These are phyloP conservation scores for Enteromius treurensis DNA, from an alignment of 2,797 vertebrate genomes.

Conservation along the genomic window DNA sequence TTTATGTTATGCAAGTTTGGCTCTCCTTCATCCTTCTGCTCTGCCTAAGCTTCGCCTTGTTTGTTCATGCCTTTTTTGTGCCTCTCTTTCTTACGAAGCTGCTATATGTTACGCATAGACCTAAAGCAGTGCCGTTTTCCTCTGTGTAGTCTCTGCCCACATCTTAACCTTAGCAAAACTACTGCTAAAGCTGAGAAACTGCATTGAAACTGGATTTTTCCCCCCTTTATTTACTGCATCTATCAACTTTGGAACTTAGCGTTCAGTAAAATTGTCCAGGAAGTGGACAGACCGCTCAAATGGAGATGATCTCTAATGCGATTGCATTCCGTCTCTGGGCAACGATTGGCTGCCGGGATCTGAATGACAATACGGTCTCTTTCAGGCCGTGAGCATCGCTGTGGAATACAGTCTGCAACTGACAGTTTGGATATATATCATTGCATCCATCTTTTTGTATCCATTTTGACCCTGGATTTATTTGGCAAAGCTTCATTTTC, in stretches of 20 bases:
- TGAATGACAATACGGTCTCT: constrained; percentile 33
- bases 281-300: neutral
- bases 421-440: constrained; percentile 19
- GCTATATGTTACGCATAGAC: constrained; percentile 8
- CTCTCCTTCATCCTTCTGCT: constrained; percentile 15
- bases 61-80: constrained; percentile 34
- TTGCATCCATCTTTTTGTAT: neutral
- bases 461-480: constrained; percentile 16
- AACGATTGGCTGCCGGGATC: constrained; percentile 39
- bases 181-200: constrained; percentile 18
- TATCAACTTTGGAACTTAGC: constrained; percentile 19
- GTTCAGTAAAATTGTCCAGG: neutral
- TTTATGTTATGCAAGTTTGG: constrained; percentile 28
- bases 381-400: neutral
- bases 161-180: constrained; percentile 12
- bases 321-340: constrained; percentile 34
- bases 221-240: constrained; percentile 19
- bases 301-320: constrained; percentile 35
- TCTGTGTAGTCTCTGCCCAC: constrained; percentile 13
- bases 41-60: constrained; percentile 16
- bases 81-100: constrained; percentile 3
- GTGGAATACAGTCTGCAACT: constrained; percentile 2
- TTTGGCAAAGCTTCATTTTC: neutral
- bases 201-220: neutral
- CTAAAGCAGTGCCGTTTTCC: neutral